These are phyloP conservation scores for Margaritifera margaritifera DNA, from an alignment of 2,888 invertebrate genomes.

Conservation along the genomic window DNA sequence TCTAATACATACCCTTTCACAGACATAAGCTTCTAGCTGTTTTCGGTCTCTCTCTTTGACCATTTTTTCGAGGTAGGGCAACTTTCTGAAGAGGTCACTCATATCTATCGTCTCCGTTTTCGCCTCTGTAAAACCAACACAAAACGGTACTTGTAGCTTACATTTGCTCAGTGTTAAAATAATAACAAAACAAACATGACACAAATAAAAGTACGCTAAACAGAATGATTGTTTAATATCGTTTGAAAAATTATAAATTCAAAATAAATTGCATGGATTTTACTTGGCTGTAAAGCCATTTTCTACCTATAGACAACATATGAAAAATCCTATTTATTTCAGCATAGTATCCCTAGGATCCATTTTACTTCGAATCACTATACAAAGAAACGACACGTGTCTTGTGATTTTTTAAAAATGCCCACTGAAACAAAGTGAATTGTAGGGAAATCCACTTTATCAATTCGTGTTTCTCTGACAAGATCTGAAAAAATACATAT, in stretches of 20 bases:
- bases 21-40: conserved; percentile 47
- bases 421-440: background rate
- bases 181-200: too few species aligned
- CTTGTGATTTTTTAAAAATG: background rate
- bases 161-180: background rate
- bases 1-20: conserved; percentile 46
- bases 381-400: background rate
- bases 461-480: background rate
- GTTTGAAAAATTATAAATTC: too few species aligned
- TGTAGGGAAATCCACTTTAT: background rate
- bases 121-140: conserved; percentile 26
- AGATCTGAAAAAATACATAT: conserved; percentile 2
- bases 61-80: conserved; percentile 50
- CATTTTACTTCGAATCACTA: too few species aligned
- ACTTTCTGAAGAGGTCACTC: conserved; percentile 46
- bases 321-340: too few species aligned
- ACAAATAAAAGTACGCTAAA: too few species aligned
- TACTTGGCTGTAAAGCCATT: too few species aligned
- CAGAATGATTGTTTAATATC: too few species aligned
- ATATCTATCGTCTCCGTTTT: conserved; percentile 32
- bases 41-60: conserved; percentile 53
- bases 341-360: too few species aligned
- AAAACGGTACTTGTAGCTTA: background rate
- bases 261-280: too few species aligned
- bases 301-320: too few species aligned